Conservation (phyloP, 2,113 vertebrate species). For the Gobiocypris rarus region DNA sequence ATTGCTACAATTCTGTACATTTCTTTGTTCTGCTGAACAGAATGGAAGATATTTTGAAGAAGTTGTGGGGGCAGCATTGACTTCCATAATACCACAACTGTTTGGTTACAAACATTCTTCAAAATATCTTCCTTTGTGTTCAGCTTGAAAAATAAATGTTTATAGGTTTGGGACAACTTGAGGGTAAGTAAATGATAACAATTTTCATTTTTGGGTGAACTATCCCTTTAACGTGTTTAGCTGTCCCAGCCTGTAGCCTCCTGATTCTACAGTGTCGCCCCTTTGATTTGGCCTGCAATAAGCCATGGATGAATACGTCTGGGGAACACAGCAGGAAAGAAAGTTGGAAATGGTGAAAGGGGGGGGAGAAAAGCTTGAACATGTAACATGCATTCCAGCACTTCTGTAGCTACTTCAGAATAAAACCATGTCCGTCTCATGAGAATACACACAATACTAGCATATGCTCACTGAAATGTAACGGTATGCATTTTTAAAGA, state of each 20-base stretch:
- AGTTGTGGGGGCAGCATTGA: no score
- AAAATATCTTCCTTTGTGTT: no score
- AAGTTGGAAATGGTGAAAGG: constrained; percentile 31
- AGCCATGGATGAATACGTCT: not conserved
- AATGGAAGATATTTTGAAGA: no score
- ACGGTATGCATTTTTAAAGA: constrained; percentile 21
- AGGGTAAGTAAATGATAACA: no score
- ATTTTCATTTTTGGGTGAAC: no score
- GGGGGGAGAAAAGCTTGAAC: not conserved
- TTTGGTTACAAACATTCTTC: no score
- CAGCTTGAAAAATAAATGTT: no score
- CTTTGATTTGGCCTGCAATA: not conserved
- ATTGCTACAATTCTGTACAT: no score
- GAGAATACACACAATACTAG: constrained; percentile 43
- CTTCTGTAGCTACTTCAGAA: constrained; percentile 59
- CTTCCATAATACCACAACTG: no score
- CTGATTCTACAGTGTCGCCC: not conserved
- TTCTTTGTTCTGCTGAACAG: no score
- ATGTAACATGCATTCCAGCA: not conserved
- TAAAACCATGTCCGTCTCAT: constrained; percentile 49
- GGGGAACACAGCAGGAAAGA: constrained; percentile 45
- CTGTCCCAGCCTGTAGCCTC: not conserved
- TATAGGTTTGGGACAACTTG: no score
- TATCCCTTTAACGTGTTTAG: not conserved
- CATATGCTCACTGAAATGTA: not conserved